Base-by-base conservation (phyloP, 1,140 invertebrate genomes). In the Kradibia gibbosae region DNA sequence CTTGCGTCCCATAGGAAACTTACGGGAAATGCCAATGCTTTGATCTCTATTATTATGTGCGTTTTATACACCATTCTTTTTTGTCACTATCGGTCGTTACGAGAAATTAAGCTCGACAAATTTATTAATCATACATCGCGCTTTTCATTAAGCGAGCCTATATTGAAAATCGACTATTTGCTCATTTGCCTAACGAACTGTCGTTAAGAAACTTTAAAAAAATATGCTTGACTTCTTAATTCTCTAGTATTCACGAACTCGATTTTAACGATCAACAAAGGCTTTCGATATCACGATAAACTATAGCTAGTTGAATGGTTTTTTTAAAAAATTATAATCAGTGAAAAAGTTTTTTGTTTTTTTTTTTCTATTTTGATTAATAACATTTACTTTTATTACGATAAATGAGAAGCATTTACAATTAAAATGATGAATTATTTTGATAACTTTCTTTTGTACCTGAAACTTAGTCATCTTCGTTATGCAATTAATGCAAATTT, bases 1-100 rank as follows among this genome's bases (percentile, higher is more conserved):
- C 34, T 72, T 67, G 39, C 31, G 36, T 31, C 10, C 62, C 70
- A 55, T 80, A 55, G 28, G 53, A 62, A 80, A 80, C 65, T 74
- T 20, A 25, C 39, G 31, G 17, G 70, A 39, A 34, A 62, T 5
- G 25, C 42, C n/a, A 28, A 53, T 39, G 28, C 78, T 70, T 78
- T 53, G 76, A 71, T 78, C 77, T 53, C 22, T 71, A n/a, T 55
- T 78, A 28, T 78, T 42, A 60, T 55, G 11, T 22, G 36, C 57
- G 39, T 76, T 31, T 20, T n/a, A 13, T 0, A 31, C 57, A 28
- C 48, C 42, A n/a, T n/a, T 71, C 70, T 28, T 31, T 79, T 55
- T 60, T 22, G 39, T 67, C 34, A 39, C 62, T 67, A 20, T 39
- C 34, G 7, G 1, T 3, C 1, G 22, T 8, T 15, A 42, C 67